Evolutionary conservation across 2,888 invertebrate species (phyloP).

Genomic region (Azorinus chamasolen): DNA sequence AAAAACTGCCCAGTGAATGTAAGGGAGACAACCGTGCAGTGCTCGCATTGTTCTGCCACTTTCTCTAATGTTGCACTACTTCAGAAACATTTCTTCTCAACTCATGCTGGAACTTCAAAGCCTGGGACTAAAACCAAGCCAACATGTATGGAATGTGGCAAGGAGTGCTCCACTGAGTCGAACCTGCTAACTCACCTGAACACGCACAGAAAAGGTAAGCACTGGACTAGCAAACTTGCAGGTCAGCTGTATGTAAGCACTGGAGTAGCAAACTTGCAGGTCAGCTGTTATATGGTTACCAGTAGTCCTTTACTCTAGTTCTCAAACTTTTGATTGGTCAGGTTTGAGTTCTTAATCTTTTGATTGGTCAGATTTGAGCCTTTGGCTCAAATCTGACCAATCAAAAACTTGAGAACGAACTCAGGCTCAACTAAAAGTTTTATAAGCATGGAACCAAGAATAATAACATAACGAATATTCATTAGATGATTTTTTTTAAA

Average conservation of each 20-base stretch:
- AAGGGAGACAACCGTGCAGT: slow-evolving; percentile 70
- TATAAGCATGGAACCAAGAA: too few species aligned
- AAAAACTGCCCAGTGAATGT: slow-evolving; percentile 70
- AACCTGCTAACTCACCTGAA: slow-evolving; percentile 87
- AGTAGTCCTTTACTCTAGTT: too few species aligned
- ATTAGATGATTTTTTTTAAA: too few species aligned
- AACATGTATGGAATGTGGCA: slow-evolving; percentile 87
- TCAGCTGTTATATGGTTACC: too few species aligned
- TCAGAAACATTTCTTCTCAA: slow-evolving; percentile 83
- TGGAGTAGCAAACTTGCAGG: background rate
- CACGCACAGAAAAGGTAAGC: slow-evolving; percentile 85
- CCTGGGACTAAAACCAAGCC: slow-evolving; percentile 74
- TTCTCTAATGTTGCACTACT: slow-evolving; percentile 78
- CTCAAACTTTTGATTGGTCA: too few species aligned
- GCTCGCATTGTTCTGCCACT: slow-evolving; percentile 81
- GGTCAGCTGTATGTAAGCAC: too few species aligned
- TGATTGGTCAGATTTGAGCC: too few species aligned
- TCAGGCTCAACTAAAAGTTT: too few species aligned
- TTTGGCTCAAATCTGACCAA: too few species aligned
- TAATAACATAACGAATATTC: too few species aligned
- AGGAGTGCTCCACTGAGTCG: slow-evolving; percentile 87
- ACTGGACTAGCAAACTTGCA: background rate
- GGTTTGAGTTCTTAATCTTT: too few species aligned
- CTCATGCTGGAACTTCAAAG: slow-evolving; percentile 74
- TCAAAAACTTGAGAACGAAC: too few species aligned